These are phyloP conservation scores for Palythoa heliodiscus DNA, from an alignment of 92 coral and sea anemone species.

Conservation along the genomic window DNA sequence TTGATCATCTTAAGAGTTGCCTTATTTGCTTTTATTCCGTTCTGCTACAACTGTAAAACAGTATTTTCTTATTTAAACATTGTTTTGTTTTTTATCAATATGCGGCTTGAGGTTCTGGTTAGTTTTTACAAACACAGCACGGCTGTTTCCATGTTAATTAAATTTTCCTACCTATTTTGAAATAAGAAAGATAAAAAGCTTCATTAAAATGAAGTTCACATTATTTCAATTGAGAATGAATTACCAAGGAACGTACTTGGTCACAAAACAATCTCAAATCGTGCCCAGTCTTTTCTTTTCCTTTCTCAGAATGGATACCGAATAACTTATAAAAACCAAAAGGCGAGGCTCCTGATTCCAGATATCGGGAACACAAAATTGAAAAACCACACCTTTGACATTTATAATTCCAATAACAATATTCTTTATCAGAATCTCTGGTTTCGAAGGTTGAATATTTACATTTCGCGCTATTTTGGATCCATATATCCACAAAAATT, in stretches of 20 bases:
- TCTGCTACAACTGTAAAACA: background rate
- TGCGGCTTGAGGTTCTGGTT: constrained; percentile 17
- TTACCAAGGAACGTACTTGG: constrained; percentile 56
- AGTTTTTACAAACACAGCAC: constrained; percentile 59
- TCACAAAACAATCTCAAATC: background rate
- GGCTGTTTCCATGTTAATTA: constrained; percentile 64
- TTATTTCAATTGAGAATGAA: constrained; percentile 69
- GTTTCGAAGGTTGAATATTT: no score
- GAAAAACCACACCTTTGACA: no score
- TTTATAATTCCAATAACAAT: no score
- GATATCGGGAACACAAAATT: no score
- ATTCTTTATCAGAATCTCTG: no score
- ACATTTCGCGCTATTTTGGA: no score
- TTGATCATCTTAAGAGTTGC: background rate
- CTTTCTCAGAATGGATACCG: no score
- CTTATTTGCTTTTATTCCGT: background rate
- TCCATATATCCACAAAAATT: no score
- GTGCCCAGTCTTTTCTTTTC: background rate
- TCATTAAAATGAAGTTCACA: constrained; percentile 63
- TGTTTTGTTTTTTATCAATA: constrained; percentile 4
- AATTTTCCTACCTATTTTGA: constrained; percentile 54
- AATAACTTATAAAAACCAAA: background rate
- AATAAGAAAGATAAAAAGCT: constrained; percentile 57
- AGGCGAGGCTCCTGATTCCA: no score
- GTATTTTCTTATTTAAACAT: background rate